Conservation (phyloP, 1,140 invertebrate genomes). For the Aphelenchoides fujianensis region DNA sequence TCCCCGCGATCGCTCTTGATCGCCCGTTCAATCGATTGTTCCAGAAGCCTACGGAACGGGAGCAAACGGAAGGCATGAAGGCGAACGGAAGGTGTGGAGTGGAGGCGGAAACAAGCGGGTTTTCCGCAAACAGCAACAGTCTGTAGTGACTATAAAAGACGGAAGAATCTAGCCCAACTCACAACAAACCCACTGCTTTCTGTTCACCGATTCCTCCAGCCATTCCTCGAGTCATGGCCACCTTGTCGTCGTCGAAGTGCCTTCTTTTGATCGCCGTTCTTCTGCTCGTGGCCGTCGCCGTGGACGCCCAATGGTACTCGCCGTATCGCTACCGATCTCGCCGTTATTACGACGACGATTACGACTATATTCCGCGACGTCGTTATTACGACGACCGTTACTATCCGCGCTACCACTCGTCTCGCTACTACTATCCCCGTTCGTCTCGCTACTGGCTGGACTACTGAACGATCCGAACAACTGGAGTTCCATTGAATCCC, state of each 20-base stretch:
- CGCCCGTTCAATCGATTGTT: too few species aligned
- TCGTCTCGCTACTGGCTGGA: conserved; percentile 1
- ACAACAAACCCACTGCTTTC: background rate
- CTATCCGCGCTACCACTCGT: background rate
- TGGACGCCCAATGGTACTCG: conserved; percentile 7
- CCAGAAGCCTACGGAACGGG: too few species aligned
- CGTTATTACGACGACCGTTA: too few species aligned
- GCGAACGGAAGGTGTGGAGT: too few species aligned
- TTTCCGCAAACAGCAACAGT: background rate
- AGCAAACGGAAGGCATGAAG: too few species aligned
- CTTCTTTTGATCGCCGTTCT: background rate
- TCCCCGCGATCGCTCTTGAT: too few species aligned
- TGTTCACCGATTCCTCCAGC: background rate
- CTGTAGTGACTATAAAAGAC: background rate
- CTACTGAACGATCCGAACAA: background rate
- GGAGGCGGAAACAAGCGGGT: background rate
- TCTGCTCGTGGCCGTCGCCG: too few species aligned
- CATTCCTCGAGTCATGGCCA: background rate
- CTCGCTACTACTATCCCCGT: background rate
- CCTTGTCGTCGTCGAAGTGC: background rate
- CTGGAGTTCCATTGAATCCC: too few species aligned
- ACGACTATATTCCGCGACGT: too few species aligned
- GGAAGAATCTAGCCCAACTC: background rate
- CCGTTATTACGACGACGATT: background rate
- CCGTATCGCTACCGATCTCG: background rate